A percentile compares a stretch with the other conserved stretches of the same genome.
phyloP scores from a whole-genome alignment of 2,888 invertebrate genomes.

The Altica lythri region DNA sequence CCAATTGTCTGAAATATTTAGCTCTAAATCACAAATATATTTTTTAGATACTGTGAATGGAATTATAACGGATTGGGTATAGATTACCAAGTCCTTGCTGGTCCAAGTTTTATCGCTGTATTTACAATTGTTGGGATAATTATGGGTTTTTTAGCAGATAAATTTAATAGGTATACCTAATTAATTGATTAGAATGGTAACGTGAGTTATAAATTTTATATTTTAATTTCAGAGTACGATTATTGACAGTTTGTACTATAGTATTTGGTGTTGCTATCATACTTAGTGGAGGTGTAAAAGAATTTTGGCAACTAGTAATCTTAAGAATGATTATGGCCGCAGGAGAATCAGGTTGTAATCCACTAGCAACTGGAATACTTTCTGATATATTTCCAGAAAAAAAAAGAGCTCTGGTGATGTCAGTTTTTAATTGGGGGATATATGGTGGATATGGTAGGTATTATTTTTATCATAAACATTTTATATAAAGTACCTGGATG shows the following conservation, averaged over 20 bases:
- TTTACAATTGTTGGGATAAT: slow-evolving; percentile 88
- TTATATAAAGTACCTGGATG: neutral
- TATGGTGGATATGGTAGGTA: slow-evolving; percentile 83
- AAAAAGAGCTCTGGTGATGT: slow-evolving; percentile 85
- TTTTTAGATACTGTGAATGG: slow-evolving; percentile 78
- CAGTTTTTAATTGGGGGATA: slow-evolving; percentile 95
- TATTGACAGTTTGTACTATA: slow-evolving; percentile 77
- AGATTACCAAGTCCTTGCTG: slow-evolving; percentile 90
- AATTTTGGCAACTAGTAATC: slow-evolving; percentile 89
- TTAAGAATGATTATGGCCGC: slow-evolving; percentile 57
- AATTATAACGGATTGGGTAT: slow-evolving; percentile 90
- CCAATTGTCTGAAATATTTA: too few relatives aligned
- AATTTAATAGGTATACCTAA: slow-evolving; percentile 61
- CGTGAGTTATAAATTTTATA: neutral
- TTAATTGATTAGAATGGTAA: neutral
- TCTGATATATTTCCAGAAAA: slow-evolving; percentile 81
- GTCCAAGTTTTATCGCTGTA: slow-evolving; percentile 90
- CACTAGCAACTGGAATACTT: slow-evolving; percentile 81
- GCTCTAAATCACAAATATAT: neutral
- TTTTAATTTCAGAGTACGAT: slow-evolving; percentile 66
- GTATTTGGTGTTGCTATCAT: slow-evolving; percentile 83
- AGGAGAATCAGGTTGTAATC: slow-evolving; percentile 85
- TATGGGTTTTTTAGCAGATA: slow-evolving; percentile 82
- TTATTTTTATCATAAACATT: neutral
- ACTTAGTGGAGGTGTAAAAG: slow-evolving; percentile 80